Evolutionary conservation across 2,113 vertebrate genomes (phyloP).

Genomic region (Numida meleagris): DNA sequence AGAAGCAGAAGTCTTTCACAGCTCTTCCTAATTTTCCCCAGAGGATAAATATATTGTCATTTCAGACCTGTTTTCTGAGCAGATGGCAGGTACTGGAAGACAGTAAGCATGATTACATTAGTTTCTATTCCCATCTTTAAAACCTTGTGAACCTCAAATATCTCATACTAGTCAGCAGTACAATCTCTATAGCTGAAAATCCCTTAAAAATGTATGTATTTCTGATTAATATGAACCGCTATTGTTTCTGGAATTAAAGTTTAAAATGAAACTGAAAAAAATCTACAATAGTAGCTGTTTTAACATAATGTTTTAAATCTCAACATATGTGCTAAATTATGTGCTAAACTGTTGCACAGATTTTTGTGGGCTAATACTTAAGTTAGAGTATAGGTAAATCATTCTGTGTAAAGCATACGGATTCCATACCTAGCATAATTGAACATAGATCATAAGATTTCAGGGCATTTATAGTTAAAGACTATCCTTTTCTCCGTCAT

Average conservation of each 20-base stretch:
- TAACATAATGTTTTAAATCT: not conserved
- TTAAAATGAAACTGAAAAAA: not conserved
- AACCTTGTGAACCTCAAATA: not conserved
- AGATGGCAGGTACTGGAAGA: not conserved
- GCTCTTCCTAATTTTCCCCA: constrained; percentile 1
- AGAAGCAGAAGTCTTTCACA: not conserved
- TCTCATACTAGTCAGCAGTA: not conserved
- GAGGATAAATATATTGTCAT: not conserved
- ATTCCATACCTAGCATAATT: not conserved
- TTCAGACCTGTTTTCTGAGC: constrained; percentile 1
- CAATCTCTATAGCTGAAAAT: not conserved
- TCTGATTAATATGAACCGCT: not conserved
- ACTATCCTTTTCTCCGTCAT: fast-evolving
- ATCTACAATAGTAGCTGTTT: not conserved
- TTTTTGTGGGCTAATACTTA: not conserved
- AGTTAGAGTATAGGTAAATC: not conserved
- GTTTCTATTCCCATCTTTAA: not conserved
- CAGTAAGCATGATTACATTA: not conserved
- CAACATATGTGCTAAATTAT: not conserved
- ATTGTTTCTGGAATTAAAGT: not conserved
- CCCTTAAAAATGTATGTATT: not conserved
- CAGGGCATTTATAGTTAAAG: not conserved
- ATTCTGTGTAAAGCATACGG: not conserved
- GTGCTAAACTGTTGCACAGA: not conserved
- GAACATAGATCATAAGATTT: not conserved